Conservation (phyloP, 1,140 invertebrate species). For the Drosophila neocordata region DNA sequence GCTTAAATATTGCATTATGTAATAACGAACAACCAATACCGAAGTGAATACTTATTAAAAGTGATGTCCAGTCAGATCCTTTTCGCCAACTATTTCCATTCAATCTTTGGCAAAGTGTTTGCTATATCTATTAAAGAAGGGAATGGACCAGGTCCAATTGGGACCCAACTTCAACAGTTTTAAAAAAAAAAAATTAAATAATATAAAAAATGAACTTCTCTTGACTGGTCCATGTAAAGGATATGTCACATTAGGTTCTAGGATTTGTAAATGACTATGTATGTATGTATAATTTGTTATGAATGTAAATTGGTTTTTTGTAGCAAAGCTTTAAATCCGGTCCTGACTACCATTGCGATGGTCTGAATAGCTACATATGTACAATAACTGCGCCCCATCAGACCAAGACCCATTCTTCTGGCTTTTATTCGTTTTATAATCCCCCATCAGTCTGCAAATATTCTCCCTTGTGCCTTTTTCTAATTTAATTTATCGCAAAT, state of each 20-base stretch:
- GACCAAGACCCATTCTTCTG: background rate
- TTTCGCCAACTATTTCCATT: background rate
- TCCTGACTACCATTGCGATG: conserved; percentile 51
- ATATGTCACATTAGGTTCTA: too few species aligned
- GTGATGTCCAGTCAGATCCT: conserved; percentile 22
- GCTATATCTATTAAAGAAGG: conserved; percentile 72
- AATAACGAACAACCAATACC: conserved; percentile 22
- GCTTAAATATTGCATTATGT: conserved; percentile 39
- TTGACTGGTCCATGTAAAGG: too few species aligned
- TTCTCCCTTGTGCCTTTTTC: too few species aligned
- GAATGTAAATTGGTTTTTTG: too few species aligned
- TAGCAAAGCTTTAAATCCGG: background rate
- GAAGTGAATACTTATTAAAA: conserved; percentile 25
- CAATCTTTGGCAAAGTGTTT: conserved; percentile 70
- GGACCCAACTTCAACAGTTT: too few species aligned
- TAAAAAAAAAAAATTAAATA: too few species aligned
- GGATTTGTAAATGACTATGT: background rate
- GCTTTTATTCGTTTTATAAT: background rate
- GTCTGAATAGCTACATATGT: too few species aligned
- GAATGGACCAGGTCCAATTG: too few species aligned
- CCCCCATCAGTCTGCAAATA: conserved; percentile 31
- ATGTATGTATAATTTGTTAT: too few species aligned
- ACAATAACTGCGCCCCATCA: background rate
- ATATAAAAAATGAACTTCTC: too few species aligned
- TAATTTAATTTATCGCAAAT: conserved; percentile 82